These are phyloP conservation scores for Periplaneta americana DNA, from an alignment of 1,140 invertebrate genomes.

Conservation along the genomic window DNA sequence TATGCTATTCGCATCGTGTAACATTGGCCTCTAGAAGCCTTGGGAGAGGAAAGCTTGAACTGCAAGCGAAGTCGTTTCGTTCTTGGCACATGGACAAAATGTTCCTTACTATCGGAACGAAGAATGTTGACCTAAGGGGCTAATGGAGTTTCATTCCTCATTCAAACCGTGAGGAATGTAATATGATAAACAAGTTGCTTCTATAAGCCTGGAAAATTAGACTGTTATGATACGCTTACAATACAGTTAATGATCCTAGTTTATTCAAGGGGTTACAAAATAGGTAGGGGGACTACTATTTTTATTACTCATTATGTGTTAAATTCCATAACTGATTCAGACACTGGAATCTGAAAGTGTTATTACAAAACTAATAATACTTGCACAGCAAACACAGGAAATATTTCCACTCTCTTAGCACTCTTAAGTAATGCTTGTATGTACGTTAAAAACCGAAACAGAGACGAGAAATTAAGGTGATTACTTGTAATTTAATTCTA, in stretches of 20 bases:
- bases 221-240: not conserved
- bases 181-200: not conserved
- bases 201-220: not conserved
- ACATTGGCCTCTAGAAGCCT: constrained; percentile 8
- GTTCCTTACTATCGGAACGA: constrained; percentile 1
- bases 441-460: too few species aligned
- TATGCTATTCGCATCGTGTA: constrained; percentile 8
- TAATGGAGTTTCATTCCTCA: not conserved
- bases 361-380: too few species aligned
- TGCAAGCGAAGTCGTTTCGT: constrained; percentile 2
- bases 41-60: constrained; percentile 1
- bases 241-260: not conserved
- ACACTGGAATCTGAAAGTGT: not conserved
- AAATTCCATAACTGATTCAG: not conserved
- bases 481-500: too few species aligned
- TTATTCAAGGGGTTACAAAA: not conserved
- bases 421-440: too few species aligned
- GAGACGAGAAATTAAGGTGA: too few species aligned
- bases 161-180: not conserved
- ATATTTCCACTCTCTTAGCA: too few species aligned
- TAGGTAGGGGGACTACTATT: too few species aligned
- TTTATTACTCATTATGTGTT: too few species aligned
- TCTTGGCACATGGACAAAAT: constrained; percentile 16
- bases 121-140: constrained; percentile 3
- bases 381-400: too few species aligned